Conservation (phyloP, 2,888 invertebrate species). For the Hecatera dysodea region DNA sequence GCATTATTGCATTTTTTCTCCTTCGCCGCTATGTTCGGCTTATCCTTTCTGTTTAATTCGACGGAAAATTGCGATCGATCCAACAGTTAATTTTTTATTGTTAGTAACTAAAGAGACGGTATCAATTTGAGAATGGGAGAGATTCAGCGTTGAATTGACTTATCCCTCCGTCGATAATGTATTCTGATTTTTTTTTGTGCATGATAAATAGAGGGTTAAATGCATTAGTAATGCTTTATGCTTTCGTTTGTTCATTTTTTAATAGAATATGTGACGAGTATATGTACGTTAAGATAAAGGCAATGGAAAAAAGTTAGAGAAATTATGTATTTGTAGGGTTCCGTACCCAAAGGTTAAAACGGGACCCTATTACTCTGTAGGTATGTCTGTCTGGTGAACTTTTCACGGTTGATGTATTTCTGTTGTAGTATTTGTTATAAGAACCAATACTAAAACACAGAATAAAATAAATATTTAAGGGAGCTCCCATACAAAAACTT, state of each 20-base stretch:
- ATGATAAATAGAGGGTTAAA: background rate
- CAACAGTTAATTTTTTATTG: slow-evolving; percentile 66
- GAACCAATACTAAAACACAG: too few species aligned
- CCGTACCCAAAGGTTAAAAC: too few species aligned
- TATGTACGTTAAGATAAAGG: background rate
- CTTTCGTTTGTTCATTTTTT: background rate
- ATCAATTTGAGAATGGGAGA: slow-evolving; percentile 24
- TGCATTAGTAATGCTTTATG: slow-evolving; percentile 22
- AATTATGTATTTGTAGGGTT: too few species aligned
- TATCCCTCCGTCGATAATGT: slow-evolving; percentile 7
- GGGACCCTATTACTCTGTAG: too few species aligned
- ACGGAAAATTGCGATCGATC: slow-evolving; percentile 84
- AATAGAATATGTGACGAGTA: slow-evolving; percentile 7
- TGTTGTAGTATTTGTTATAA: too few species aligned
- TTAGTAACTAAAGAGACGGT: slow-evolving; percentile 41
- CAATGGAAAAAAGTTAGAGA: background rate
- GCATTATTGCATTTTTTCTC: slow-evolving; percentile 72
- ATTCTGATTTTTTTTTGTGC: slow-evolving; percentile 4
- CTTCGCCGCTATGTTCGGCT: slow-evolving; percentile 73
- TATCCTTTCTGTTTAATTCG: slow-evolving; percentile 83
- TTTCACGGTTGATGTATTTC: too few species aligned
- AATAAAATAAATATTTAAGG: too few species aligned
- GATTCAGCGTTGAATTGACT: slow-evolving; percentile 19
- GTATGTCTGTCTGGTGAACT: too few species aligned
- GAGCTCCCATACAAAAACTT: too few species aligned